Evolutionary conservation across 2,797 vertebrate genomes (phyloP).

Genomic region (Australoheros facetus): DNA sequence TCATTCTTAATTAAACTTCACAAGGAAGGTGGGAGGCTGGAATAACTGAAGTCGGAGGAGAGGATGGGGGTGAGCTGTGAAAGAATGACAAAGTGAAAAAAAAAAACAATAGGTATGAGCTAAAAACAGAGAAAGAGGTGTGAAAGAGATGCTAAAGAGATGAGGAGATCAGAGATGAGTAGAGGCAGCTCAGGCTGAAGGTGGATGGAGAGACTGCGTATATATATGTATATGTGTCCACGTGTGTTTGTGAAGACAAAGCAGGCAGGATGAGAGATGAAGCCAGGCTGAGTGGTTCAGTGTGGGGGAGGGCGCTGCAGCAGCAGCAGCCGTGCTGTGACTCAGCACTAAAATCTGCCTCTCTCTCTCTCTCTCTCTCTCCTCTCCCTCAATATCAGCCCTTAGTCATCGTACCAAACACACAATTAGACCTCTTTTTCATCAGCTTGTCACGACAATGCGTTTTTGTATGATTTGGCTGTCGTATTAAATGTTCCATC

Average conservation of each 20-base stretch:
- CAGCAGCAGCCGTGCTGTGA: constrained; percentile 70
- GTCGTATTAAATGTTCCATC: not conserved
- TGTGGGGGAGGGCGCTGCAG: constrained; percentile 66
- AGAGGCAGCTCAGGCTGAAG: not conserved
- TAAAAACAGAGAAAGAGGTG: constrained; percentile 12
- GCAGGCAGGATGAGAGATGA: constrained; percentile 54
- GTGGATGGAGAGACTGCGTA: not conserved
- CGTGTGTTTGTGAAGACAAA: constrained; percentile 20
- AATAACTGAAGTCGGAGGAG: not conserved
- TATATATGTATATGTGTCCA: not conserved
- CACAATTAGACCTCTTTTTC: constrained; percentile 29
- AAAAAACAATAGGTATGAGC: constrained; percentile 8
- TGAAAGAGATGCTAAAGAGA: constrained; percentile 22
- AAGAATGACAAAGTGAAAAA: constrained; percentile 42
- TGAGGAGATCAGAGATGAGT: not conserved
- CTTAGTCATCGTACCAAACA: constrained; percentile 58
- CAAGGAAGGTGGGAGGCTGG: constrained; percentile 40
- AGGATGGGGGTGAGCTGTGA: constrained; percentile 22
- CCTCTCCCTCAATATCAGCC: constrained; percentile 52
- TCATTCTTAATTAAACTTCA: constrained; percentile 74
- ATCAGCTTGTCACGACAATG: constrained; percentile 38
- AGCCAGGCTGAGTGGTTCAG: constrained; percentile 38
- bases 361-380: constrained; percentile 45
- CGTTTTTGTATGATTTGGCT: not conserved
- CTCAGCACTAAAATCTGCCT: constrained; percentile 75